Percentiles rank a stretch among this genome's conserved stretches.
Evolutionary conservation across 2,888 invertebrate genomes (phyloP).

Genomic region (Germaria angustata): DNA sequence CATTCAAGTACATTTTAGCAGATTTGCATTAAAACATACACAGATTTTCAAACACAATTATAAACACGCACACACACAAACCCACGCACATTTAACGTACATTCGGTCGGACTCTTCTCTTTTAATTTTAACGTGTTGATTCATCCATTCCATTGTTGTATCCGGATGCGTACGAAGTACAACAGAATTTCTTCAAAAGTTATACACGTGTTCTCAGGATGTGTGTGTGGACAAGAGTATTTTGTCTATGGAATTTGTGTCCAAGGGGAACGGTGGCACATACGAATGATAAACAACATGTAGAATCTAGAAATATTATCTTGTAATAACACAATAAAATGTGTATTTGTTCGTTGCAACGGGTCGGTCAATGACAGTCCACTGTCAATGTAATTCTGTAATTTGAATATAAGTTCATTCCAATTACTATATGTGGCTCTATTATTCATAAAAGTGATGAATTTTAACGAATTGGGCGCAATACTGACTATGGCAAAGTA

Average conservation of each 20-base stretch:
- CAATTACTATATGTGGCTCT: neutral
- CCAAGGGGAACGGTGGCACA: neutral
- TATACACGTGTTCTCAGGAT: conserved; percentile 10
- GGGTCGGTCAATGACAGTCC: conserved; percentile 62
- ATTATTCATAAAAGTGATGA: too few relatives aligned
- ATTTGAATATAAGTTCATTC: neutral
- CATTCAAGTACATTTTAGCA: conserved; percentile 58
- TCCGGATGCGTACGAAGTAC: neutral
- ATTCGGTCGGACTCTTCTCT: neutral
- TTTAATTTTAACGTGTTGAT: neutral
- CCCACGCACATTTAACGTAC: neutral
- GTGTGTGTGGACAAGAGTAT: neutral
- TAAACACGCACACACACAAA: too few relatives aligned
- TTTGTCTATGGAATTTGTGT: conserved; percentile 10
- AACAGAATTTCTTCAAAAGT: neutral
- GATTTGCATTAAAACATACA: conserved; percentile 29
- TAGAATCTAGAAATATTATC: neutral
- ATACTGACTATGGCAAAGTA: too few relatives aligned
- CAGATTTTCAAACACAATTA: neutral
- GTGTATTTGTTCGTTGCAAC: neutral
- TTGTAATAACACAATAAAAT: neutral
- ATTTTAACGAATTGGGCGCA: too few relatives aligned
- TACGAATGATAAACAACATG: neutral
- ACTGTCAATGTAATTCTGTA: neutral
- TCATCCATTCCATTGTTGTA: neutral